Base-by-base conservation (phyloP, 2,797 vertebrate genomes). In the Fistularia commersonii region DNA sequence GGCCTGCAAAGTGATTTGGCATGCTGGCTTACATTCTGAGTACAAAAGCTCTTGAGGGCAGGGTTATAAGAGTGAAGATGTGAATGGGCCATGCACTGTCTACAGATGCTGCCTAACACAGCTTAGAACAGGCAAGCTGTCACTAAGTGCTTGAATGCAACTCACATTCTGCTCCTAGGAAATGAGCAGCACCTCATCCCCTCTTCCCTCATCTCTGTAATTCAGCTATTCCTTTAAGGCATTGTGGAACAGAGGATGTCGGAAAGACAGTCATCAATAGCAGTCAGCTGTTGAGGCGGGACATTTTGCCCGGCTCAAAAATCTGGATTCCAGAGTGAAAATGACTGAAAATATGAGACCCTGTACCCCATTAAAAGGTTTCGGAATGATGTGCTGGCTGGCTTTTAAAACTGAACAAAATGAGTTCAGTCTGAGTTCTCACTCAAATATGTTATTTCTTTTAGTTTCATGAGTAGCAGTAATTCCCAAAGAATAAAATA, bases 131-230 rank as follows among this genome's bases (percentile, higher is more conserved):
- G 73, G 45, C 48, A 52, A 51, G 55, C 64, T 79, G 76, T 76
- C 76, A 77, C 57, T 53, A 57, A 47, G 39, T 50, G 56, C 71
- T 87, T 80, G 83, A 89, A 92, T 92, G 89, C 90, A 64, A 76
- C 76, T 78, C 60, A 51, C 66, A 41, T 80, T 83, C 86, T 12
- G 57, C 86, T 81, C 57, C 48, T 77, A 38, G 57, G 68, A 80
- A 85, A 61, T 76, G 64, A 52, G 57, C 69, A 69, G 61, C 61
- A 31, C 64, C 57, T 70, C 66, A 66, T 56, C 54, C 69, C 31
- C 48, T 67, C 68, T 75, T 37, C 40, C 87, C 48, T 90, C 84
- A 89, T 88, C 91, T 80, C 82, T 85, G 84, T 89, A 91, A 89
- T 81, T 87, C 85, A 86, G 84, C 85, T 84, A 81, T 89, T 85